Evolutionary conservation across 1,140 invertebrate species (phyloP).

Genomic region (Nylanderia fulva): DNA sequence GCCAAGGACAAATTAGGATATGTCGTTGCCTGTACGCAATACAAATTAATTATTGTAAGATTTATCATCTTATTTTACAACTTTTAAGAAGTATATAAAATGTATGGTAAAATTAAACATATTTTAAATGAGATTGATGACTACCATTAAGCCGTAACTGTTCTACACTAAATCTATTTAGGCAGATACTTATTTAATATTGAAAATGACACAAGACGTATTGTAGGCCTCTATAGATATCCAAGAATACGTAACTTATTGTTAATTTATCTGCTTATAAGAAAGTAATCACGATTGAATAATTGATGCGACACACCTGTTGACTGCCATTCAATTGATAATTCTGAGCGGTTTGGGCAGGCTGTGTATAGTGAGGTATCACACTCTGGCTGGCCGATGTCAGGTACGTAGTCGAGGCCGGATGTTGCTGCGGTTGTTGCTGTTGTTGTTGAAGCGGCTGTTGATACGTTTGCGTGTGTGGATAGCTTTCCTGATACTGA

Average conservation of each 20-base stretch:
- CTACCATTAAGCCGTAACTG: not conserved
- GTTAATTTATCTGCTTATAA: not conserved
- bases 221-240: not conserved
- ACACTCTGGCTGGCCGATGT: constrained; percentile 81
- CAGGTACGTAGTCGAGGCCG: constrained; percentile 81
- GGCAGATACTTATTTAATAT: not conserved
- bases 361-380: constrained; percentile 82
- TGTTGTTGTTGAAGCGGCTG: constrained; percentile 79
- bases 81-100: not conserved
- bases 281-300: constrained; percentile 27
- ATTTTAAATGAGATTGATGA: not conserved
- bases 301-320: constrained; percentile 73
- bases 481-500: constrained; percentile 85
- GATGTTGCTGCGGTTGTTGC: constrained; percentile 77
- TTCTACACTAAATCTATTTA: not conserved
- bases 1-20: constrained; percentile 83
- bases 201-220: not conserved
- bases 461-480: constrained; percentile 85
- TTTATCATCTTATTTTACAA: not conserved
- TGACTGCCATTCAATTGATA: constrained; percentile 84
- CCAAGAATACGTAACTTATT: not conserved
- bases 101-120: not conserved
- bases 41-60: constrained; percentile 21
- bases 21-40: constrained; percentile 77
- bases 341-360: constrained; percentile 78